Evolutionary conservation across 2,797 vertebrate species (phyloP), one percentile per base, ranked within the genome.

Genomic region (Anguilla megastoma): DNA sequence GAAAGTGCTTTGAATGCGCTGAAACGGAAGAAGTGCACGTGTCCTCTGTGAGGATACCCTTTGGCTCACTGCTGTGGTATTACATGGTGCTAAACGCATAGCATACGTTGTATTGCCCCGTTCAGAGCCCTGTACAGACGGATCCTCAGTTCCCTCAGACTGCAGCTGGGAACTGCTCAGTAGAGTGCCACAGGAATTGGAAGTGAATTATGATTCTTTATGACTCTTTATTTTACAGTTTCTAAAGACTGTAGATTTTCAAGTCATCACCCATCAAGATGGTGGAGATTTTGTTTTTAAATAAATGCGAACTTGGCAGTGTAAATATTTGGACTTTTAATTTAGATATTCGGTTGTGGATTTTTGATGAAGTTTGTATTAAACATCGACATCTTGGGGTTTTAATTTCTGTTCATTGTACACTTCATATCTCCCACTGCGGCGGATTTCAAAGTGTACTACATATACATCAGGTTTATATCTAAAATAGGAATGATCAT

Each of bases 31-130:
- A 9, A 76, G 27, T 48, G 8, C 79, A 69, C 33, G 14, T 89
- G 90, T 94, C 94, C 94, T 95, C 94, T 69, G 89, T 93, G 94
- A 95, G 94, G 94, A 90, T 69, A 84, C 76, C 58, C 54, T 60
- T n/a, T 80, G 56, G 50, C 33, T 4, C 10, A 12, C 6, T 3
- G 85, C 85, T 87, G 85, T 54, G 52, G 74, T 84, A 74, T 87
- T 24, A 88, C 60, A 9, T 56, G 24, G 45, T 79, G 41, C 33
- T 85, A 45, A 87, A 63, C 60, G 63, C 76, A 76, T 54, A 16
- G 56, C 50, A 45, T 30, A 27, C 5, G 6, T 16, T n/a, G 41
- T 50, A 8, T 60, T n/a, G 45, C 82, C 76, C 63, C 56, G 14
- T 18, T n/a, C 18, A 66, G 52, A 33, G 80, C 12, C 16, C 21